Base-by-base conservation (phyloP, 2,113 vertebrate genomes). In the Erinaceus europaeus region DNA sequence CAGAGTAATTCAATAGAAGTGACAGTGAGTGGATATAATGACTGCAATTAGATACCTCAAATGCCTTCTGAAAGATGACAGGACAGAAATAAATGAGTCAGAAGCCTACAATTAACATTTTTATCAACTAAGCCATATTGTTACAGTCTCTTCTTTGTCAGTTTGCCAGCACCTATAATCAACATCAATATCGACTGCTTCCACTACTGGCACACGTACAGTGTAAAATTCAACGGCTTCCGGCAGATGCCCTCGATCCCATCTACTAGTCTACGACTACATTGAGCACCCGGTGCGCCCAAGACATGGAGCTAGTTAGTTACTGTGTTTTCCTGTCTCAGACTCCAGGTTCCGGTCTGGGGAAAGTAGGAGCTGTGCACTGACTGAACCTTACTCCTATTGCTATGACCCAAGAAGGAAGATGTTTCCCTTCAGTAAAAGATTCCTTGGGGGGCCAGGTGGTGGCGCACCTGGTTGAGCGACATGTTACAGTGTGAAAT, bases 81-180 rank as follows among this genome's bases (percentile, higher is more conserved):
- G 4, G 25, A 77, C 38, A 93, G 62, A 89, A 95, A 90, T 90
- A 84, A 69, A 12, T 48, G 72, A 95, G 78, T 92, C 88, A 84
- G 88, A 94, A 91, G 84, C 84, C 93, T 90, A 80, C 34, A 94
- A 92, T 92, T 93, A 94, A 90, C 74, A 90, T 91, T 90, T 94
- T 94, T 94, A 91, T 81, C 87, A 94, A 72, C 57, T 73, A 93
- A 93, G 84, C 69, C 87, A 93, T 36, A 89, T 17, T 94, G 84
- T 89, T 93, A 92, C 13, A 84, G 77, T 89, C 81, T 91, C 44
- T 94, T 91, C 71, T 82, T 88, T 95, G 80, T 86, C 88, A 80
- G 82, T 84, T 81, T 90, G 36, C 69, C 57, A 81, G 78, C 59
- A 88, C 69, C 93, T 93, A 86, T 81, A 94, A 93, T 90, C 81